A percentile compares a stretch with the other conserved stretches of the same genome.
Evolutionary conservation across 2,888 invertebrate species (phyloP).

Genomic region (Lithodes maja): DNA sequence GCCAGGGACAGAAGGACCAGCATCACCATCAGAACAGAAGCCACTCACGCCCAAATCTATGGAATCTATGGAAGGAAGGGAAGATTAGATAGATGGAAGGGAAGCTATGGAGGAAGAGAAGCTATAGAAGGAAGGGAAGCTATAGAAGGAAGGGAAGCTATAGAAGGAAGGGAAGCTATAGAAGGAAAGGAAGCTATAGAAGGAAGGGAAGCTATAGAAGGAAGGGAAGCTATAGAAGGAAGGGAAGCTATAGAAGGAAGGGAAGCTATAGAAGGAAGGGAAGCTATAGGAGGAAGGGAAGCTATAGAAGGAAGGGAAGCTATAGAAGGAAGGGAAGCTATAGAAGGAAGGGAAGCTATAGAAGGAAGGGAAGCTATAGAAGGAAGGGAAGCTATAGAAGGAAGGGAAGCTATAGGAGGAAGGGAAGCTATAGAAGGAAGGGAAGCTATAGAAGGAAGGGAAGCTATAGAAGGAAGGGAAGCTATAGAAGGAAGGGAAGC

Average conservation of each 20-base stretch:
- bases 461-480: background rate
- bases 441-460: background rate
- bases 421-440: background rate
- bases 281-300: background rate
- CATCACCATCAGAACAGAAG: too few relatives aligned
- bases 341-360: background rate
- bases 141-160: background rate
- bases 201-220: background rate
- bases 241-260: background rate
- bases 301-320: background rate
- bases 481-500: background rate
- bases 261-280: background rate
- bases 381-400: background rate
- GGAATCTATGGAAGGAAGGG: background rate
- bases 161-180: background rate
- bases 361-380: background rate
- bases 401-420: background rate
- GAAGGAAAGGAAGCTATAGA: background rate
- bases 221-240: background rate
- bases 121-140: background rate
- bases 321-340: background rate
- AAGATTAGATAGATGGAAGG: constrained; percentile 2
- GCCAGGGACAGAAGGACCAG: too few relatives aligned
- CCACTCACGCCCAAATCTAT: too few relatives aligned
- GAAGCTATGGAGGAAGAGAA: constrained; percentile 21